These are phyloP conservation scores for Agrenia bidenticulata DNA, from an alignment of 2,888 invertebrate genomes.

Conservation along the genomic window DNA sequence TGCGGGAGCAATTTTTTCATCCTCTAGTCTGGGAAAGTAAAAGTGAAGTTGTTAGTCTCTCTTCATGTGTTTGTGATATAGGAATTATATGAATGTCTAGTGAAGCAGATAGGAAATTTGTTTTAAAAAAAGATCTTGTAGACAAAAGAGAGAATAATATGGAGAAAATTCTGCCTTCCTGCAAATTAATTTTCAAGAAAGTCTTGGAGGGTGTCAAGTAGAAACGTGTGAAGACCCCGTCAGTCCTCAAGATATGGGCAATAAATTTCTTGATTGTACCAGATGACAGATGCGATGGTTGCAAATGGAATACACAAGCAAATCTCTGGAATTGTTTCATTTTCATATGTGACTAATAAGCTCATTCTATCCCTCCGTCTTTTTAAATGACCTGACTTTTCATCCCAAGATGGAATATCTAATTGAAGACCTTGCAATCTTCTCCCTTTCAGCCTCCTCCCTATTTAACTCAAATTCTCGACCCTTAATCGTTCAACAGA, in stretches of 20 bases:
- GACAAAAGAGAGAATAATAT: constrained; percentile 12
- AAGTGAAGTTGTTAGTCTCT: constrained; percentile 12
- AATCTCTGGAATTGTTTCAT: background rate
- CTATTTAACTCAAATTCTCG: too few relatives aligned
- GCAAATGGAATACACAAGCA: background rate
- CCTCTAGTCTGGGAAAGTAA: background rate
- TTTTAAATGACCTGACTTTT: background rate
- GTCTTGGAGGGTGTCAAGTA: constrained; percentile 20
- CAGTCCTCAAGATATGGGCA: constrained; percentile 35
- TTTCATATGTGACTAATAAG: constrained; percentile 2
- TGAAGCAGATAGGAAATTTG: constrained; percentile 10
- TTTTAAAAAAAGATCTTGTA: background rate
- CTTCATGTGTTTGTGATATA: too few relatives aligned
- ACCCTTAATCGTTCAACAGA: too few relatives aligned
- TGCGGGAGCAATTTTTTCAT: constrained; percentile 38
- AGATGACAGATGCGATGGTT: constrained; percentile 21
- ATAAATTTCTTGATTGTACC: constrained; percentile 52
- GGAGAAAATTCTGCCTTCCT: constrained; percentile 25
- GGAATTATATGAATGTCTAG: background rate
- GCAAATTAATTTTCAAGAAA: constrained; percentile 50
- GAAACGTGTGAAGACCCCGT: constrained; percentile 8
- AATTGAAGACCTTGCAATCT: constrained; percentile 2
- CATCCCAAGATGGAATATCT: constrained; percentile 4
- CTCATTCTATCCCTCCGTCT: constrained; percentile 13
- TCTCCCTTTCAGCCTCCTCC: too few relatives aligned